Percentiles rank a stretch among this genome's conserved stretches.
These are phyloP conservation scores for Aporrectodea caliginosa DNA, from an alignment of 1,140 invertebrate genomes.

Conservation along the genomic window DNA sequence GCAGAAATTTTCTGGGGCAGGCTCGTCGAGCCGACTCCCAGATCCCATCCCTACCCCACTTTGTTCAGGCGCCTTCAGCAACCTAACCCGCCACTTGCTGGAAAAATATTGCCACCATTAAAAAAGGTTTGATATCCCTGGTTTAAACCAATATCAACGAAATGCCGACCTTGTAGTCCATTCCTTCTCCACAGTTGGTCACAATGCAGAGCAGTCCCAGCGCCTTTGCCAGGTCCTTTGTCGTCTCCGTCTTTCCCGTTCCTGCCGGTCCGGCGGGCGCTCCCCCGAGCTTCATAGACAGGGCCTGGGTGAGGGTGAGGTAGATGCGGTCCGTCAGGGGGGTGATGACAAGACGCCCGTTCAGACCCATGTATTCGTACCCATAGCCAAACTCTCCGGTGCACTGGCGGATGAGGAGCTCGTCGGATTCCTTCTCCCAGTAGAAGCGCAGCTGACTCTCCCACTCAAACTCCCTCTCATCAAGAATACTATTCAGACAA, in stretches of 20 bases:
- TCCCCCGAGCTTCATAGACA: conserved; percentile 78
- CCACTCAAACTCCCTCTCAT: conserved; percentile 82
- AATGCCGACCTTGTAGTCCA: conserved; percentile 78
- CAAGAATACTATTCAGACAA: conserved; percentile 67
- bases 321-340: conserved; percentile 86
- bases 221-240: conserved; percentile 83
- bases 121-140: too few relatives aligned
- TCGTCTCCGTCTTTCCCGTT: conserved; percentile 87
- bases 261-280: conserved; percentile 67
- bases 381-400: conserved; percentile 82
- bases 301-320: conserved; percentile 73
- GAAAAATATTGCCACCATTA: too few relatives aligned
- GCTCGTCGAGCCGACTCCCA: too few relatives aligned
- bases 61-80: too few relatives aligned
- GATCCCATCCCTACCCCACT: too few relatives aligned
- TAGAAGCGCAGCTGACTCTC: conserved; percentile 87
- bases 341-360: conserved; percentile 82
- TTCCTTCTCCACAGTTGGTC: conserved; percentile 86
- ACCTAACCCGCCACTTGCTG: too few relatives aligned
- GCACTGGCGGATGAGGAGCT: conserved; percentile 76
- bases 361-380: conserved; percentile 90
- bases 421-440: conserved; percentile 77
- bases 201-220: conserved; percentile 80
- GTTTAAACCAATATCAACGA: too few relatives aligned
- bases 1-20: too few relatives aligned